A percentile compares a stretch with the other conserved stretches of the same genome.
These are phyloP conservation scores for Peromyscus melanophrys DNA, from an alignment of 2,797 vertebrate genomes.

Conservation along the genomic window DNA sequence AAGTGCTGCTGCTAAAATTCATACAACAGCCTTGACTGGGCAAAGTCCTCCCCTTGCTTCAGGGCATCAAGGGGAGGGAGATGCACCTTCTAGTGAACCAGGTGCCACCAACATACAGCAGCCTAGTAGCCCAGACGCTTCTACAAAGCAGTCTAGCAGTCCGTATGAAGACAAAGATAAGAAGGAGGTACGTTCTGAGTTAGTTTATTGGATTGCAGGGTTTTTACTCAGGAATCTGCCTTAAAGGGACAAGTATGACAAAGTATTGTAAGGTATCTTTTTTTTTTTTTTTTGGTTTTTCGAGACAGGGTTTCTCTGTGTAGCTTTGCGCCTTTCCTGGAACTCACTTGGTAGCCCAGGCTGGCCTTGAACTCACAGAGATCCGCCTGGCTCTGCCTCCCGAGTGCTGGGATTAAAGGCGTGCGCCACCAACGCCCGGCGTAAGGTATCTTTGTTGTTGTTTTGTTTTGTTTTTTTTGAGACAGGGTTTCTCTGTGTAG, in stretches of 20 bases:
- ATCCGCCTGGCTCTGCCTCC: too few species aligned
- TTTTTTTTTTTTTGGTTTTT: too few species aligned
- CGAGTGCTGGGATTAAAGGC: too few species aligned
- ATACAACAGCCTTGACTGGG: slow-evolving; percentile 74
- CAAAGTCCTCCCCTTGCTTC: slow-evolving; percentile 83
- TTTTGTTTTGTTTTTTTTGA: too few species aligned
- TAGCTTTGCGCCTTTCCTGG: too few species aligned
- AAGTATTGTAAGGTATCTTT: not conserved
- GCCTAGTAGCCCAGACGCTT: slow-evolving; percentile 76
- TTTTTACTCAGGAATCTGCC: not conserved
- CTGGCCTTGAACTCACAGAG: too few species aligned
- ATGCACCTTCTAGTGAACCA: slow-evolving; percentile 72
- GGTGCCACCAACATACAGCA: slow-evolving; percentile 68
- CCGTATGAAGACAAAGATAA: slow-evolving; percentile 80
- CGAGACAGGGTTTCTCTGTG: too few species aligned
- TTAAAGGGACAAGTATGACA: not conserved
- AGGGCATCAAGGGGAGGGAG: slow-evolving; percentile 77
- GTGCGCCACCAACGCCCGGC: too few species aligned
- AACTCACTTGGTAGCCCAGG: too few species aligned
- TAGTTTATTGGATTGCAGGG: not conserved
- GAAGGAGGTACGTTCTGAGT: slow-evolving; percentile 80
- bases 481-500: too few species aligned
- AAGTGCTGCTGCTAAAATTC: slow-evolving; percentile 83
- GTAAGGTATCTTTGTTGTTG: not conserved
- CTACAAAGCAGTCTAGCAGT: slow-evolving; percentile 74